A percentile compares a stretch with the other conserved stretches of the same genome.
Conservation (phyloP, 2,113 vertebrate species). For the Ctenomys sociabilis region DNA sequence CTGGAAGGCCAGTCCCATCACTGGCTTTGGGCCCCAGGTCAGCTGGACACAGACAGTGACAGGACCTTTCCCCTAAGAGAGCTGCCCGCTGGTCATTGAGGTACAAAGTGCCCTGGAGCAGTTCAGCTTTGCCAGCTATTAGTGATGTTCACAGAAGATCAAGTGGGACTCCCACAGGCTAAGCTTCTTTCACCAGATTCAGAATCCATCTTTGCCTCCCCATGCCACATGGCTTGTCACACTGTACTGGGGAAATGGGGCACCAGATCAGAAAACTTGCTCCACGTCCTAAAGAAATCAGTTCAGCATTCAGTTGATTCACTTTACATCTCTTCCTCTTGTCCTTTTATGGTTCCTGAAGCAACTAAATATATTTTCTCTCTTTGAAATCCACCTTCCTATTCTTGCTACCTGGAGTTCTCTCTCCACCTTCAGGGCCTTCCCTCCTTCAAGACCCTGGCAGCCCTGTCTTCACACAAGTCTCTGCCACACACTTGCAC, state of each 20-base stretch:
- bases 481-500: rapidly evolving
- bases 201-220: not conserved
- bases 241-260: not conserved
- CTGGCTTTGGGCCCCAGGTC: no score
- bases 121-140: not conserved
- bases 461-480: not conserved
- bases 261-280: not conserved
- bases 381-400: not conserved
- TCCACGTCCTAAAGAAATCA: not conserved
- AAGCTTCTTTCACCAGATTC: not conserved
- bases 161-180: not conserved
- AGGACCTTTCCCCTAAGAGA: rapidly evolving
- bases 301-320: not conserved
- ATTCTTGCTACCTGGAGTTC: not conserved
- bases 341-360: not conserved
- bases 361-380: rapidly evolving
- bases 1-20: no score
- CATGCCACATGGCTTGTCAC: not conserved
- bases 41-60: no score
- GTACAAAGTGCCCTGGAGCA: not conserved
- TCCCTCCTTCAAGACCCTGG: not conserved
- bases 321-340: not conserved
- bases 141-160: no score
- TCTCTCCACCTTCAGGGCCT: not conserved
- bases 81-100: not conserved